Evolutionary conservation across 2,113 vertebrate species (phyloP).

Genomic region (Boleophthalmus pectinirostris): DNA sequence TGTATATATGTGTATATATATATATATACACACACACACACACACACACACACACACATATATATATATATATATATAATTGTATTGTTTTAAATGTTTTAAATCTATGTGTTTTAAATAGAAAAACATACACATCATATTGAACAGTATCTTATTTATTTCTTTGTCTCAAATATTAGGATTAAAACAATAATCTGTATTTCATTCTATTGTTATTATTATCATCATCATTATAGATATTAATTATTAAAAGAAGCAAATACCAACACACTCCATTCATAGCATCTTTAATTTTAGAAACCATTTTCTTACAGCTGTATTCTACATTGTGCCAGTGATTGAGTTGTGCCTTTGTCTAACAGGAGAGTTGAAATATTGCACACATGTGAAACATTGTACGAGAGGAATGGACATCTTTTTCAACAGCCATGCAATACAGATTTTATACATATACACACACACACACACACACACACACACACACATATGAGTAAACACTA

Average conservation of each 20-base stretch:
- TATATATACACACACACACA: too few relatives aligned
- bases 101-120: too few relatives aligned
- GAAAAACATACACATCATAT: too few relatives aligned
- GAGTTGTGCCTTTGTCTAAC: conserved; percentile 26
- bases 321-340: conserved; percentile 48
- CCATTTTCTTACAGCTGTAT: conserved; percentile 45
- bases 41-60: too few relatives aligned
- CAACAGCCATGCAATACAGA: conserved; percentile 37
- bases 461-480: not conserved
- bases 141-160: too few relatives aligned
- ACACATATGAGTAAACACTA: not conserved
- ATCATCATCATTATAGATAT: too few relatives aligned
- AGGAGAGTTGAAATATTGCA: conserved; percentile 5
- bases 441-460: not conserved
- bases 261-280: not conserved
- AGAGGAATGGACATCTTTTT: conserved; percentile 16
- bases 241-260: not conserved
- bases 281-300: conserved; percentile 35
- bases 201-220: too few relatives aligned
- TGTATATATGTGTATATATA: not conserved
- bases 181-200: too few relatives aligned
- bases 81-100: not conserved
- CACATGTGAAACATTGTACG: conserved; percentile 8
- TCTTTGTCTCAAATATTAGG: too few relatives aligned
- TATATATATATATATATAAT: not conserved